Percentiles rank a stretch among this genome's conserved stretches.
These are phyloP conservation scores for Drosophila eohydei DNA, from an alignment of 2,888 invertebrate species.

Conservation along the genomic window DNA sequence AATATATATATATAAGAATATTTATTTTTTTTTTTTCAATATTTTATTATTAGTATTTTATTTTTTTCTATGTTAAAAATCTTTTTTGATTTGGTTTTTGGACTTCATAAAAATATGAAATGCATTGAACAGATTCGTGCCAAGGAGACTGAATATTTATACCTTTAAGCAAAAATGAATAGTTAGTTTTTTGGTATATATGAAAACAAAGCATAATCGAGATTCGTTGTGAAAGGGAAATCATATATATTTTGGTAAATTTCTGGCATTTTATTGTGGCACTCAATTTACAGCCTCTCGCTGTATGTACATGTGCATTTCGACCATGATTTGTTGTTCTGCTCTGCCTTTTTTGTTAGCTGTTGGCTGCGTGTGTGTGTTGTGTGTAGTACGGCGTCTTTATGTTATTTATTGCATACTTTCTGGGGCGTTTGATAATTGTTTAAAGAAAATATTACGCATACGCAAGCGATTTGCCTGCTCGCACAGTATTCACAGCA, in stretches of 20 bases:
- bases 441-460: constrained; percentile 79
- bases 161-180: neutral
- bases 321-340: constrained; percentile 74
- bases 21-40: too few species aligned
- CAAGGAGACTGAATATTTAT: too few species aligned
- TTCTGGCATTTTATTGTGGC: constrained; percentile 57
- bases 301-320: constrained; percentile 42
- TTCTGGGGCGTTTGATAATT: constrained; percentile 75
- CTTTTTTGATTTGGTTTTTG: too few species aligned
- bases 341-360: constrained; percentile 24
- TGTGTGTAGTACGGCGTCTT: constrained; percentile 43
- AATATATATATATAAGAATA: too few species aligned
- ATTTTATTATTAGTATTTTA: too few species aligned
- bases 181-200: neutral
- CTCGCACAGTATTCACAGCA: constrained; percentile 11
- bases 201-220: constrained; percentile 33
- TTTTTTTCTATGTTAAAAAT: too few species aligned
- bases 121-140: neutral
- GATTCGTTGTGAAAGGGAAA: constrained; percentile 29
- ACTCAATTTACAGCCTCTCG: constrained; percentile 55
- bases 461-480: constrained; percentile 67
- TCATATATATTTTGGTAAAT: constrained; percentile 9
- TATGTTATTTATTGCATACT: constrained; percentile 69
- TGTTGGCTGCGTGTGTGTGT: constrained; percentile 2
- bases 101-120: neutral